These are phyloP conservation scores for Poeciliopsis presidionis DNA, from an alignment of 2,797 vertebrate genomes.

Conservation along the genomic window DNA sequence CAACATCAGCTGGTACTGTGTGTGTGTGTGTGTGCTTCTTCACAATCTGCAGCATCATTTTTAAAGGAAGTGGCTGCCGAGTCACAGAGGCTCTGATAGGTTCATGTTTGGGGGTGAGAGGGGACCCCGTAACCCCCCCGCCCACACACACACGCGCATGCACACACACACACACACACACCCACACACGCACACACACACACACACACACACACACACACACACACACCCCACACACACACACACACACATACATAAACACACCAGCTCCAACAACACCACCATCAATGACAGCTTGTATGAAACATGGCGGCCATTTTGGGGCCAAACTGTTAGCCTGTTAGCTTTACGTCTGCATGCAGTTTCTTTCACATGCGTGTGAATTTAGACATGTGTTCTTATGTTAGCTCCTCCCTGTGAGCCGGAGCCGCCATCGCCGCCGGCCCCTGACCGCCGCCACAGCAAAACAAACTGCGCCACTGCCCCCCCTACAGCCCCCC, in stretches of 20 bases:
- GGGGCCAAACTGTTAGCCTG: conserved; percentile 7
- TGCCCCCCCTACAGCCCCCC: conserved; percentile 41
- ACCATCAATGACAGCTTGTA: conserved; percentile 12
- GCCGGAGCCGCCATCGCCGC: background rate
- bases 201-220: background rate
- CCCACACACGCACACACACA: background rate
- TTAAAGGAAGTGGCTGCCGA: background rate
- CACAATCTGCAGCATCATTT: background rate
- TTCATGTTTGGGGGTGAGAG: conserved; percentile 19
- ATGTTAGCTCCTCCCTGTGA: background rate
- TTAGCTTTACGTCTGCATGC: background rate
- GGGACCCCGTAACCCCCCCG: conserved; percentile 31
- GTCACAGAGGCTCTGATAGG: conserved; percentile 2
- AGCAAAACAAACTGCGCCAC: conserved; percentile 53
- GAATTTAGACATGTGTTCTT: background rate
- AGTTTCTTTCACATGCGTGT: background rate
- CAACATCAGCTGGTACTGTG: conserved; percentile 7
- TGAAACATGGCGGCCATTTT: conserved; percentile 34
- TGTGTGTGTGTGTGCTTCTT: background rate
- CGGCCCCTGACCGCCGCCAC: background rate
- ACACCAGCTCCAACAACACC: conserved; percentile 5
- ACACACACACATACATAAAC: background rate
- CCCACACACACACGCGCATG: too few species aligned
- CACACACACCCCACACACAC: conserved; percentile 8
- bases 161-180: background rate